Evolutionary conservation across 2,888 invertebrate species (phyloP).

Genomic region (Pycnomerus fuliginosus): DNA sequence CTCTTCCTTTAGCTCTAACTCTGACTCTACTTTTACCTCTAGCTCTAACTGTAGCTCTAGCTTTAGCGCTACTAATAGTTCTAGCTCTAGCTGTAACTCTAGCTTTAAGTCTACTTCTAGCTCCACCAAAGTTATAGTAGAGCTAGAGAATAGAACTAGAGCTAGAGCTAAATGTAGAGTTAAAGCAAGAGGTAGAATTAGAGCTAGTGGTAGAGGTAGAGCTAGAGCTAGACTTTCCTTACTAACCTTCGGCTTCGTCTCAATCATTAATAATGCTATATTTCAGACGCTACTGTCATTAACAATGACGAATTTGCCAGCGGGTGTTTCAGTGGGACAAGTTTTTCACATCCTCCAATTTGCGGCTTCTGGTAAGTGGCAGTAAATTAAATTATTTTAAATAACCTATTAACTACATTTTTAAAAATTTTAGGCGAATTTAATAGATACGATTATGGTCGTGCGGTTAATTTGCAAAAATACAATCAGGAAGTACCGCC

Average conservation of each 20-base stretch:
- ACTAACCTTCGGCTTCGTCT: neutral
- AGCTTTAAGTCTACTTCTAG: too few species aligned
- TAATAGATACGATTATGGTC: conserved; percentile 5
- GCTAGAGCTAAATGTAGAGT: too few species aligned
- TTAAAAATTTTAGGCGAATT: conserved; percentile 1
- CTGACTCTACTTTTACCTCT: too few species aligned
- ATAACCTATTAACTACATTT: neutral
- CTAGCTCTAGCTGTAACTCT: too few species aligned
- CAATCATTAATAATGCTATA: neutral
- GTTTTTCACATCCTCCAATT: neutral
- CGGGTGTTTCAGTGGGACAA: conserved; percentile 5
- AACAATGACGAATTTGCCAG: conserved; percentile 4
- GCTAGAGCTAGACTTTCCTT: neutral
- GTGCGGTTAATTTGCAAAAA: neutral
- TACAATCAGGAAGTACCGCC: conserved; percentile 1
- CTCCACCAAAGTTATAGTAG: too few species aligned
- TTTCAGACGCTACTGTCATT: conserved; percentile 1
- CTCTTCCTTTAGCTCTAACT: too few species aligned
- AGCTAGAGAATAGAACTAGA: too few species aligned
- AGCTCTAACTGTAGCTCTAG: too few species aligned
- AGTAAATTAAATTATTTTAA: neutral
- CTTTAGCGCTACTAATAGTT: too few species aligned
- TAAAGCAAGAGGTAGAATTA: neutral
- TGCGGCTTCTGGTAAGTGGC: neutral
- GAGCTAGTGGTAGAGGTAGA: neutral